phyloP scores from a whole-genome alignment of 2,113 vertebrate species.

The Monarcha castaneiventris region DNA sequence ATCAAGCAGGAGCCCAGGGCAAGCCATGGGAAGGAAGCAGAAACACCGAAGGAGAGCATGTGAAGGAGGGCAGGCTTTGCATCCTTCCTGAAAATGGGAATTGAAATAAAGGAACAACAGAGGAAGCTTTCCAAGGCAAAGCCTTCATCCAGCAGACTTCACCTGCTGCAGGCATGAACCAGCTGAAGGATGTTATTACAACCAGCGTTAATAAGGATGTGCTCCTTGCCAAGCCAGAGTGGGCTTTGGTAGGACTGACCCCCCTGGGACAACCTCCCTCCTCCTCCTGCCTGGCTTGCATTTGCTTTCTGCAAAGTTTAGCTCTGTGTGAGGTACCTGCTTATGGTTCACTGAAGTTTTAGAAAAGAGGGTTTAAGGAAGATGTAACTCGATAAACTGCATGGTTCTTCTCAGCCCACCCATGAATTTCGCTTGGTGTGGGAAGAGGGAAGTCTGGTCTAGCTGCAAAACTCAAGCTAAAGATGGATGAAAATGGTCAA shows the following conservation, averaged over 20 bases:
- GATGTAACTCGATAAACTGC: not conserved
- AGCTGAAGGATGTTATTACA: not conserved
- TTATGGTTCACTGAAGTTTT: not conserved
- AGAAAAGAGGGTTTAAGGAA: not conserved
- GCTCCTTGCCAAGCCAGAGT: not conserved
- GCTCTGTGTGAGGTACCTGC: not conserved
- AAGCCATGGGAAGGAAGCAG: constrained; percentile 33
- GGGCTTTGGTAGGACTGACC: not conserved
- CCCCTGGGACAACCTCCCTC: not conserved
- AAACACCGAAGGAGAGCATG: not conserved
- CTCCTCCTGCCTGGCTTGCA: not conserved
- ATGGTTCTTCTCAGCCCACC: not conserved
- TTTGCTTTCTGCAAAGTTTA: not conserved
- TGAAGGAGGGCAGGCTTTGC: not conserved
- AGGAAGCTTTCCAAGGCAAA: not conserved
- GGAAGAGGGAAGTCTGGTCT: not conserved
- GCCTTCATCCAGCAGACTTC: not conserved
- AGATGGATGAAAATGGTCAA: not conserved
- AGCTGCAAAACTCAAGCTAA: not conserved
- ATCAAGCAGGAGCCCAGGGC: constrained; percentile 58
- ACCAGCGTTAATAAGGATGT: not conserved
- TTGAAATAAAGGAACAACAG: not conserved
- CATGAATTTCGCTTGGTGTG: not conserved
- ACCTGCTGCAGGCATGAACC: not conserved
- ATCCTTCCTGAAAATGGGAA: not conserved